Evolutionary conservation across 1,140 invertebrate species (phyloP), one percentile per base, ranked within the genome.

Genomic region (Druon quercuslanigerum): DNA sequence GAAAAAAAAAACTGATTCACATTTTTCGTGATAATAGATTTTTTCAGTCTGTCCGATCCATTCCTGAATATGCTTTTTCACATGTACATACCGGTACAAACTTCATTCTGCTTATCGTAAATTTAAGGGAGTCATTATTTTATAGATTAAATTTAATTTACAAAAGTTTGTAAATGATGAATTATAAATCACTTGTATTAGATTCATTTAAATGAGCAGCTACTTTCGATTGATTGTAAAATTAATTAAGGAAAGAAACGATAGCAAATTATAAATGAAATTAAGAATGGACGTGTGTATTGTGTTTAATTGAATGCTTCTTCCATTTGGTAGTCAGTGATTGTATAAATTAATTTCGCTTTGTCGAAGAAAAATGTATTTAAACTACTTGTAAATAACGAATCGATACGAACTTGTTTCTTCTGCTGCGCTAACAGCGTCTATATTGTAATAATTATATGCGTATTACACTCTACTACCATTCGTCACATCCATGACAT

Each of bases 401-500:
- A 66, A 66, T 66, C 14, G 60, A 66, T 40, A 66, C 57, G 57
- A 66, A 66, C 11, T 66, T 66, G 60, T 66, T 66, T 66, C 25
- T 46, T 66, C 12, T 66, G 60, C 60, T 66, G 60, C 60, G 60
- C 60, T 66, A 66, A 66, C 60, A 66, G 60, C 60, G 60, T 66
- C 13, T 66, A 4, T 66, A 66, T 71, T 74, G 60, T 46, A 51
- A n/a, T 50, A 74, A 76, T 72, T 79, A 75, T 60, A 76, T 79
- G 74, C 14, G 76, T 46, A 74, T 73, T 71, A 60, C 60, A 66
- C 60, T 66, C 20, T 66, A 40, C 60, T 66, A 40, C 46, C 60
- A 66, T 66, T 46, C 60, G 60, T 40, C 33, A 66, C 60, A 66
- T 66, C 60, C 60, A 66, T 66, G 60, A 66, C 60, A 66, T 66